A percentile compares a stretch with the other conserved stretches of the same genome.
Conservation (phyloP, 1,140 invertebrate genomes). For the Polypedilum vanderplanki region DNA sequence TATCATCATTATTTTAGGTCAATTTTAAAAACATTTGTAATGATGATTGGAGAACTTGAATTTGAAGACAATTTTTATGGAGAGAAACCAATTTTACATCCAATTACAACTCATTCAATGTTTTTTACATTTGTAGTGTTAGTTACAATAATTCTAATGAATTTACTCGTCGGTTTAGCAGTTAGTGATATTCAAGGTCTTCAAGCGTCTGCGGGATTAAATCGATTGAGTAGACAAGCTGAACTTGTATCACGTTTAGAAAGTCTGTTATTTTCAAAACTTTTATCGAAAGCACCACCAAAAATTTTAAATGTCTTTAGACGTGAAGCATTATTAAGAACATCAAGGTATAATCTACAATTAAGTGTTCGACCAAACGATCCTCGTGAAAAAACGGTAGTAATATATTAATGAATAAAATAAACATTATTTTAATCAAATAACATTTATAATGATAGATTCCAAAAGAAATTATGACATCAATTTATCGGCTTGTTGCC, state of each 20-base stretch:
- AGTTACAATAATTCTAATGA: conserved; percentile 77
- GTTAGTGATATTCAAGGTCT: conserved; percentile 79
- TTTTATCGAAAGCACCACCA: conserved; percentile 58
- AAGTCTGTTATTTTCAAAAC: conserved; percentile 68
- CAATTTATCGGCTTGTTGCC: conserved; percentile 63
- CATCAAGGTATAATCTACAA: conserved; percentile 60
- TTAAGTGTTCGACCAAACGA: conserved; percentile 70
- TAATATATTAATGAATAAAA: conserved; percentile 5
- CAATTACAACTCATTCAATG: conserved; percentile 65
- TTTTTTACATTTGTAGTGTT: conserved; percentile 70
- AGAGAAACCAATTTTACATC: conserved; percentile 49
- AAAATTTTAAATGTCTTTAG: conserved; percentile 57
- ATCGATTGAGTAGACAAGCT: conserved; percentile 69
- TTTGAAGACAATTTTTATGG: conserved; percentile 77
- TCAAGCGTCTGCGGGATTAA: conserved; percentile 70
- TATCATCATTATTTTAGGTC: conserved; percentile 39
- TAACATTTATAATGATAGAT: conserved; percentile 39
- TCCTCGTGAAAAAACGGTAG: conserved; percentile 58
- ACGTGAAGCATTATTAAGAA: conserved; percentile 60
- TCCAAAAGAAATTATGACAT: conserved; percentile 62
- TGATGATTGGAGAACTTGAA: conserved; percentile 84
- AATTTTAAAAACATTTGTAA: conserved; percentile 72
- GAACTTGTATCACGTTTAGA: conserved; percentile 72
- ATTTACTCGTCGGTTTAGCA: conserved; percentile 75
- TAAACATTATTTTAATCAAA: background rate